Base-by-base conservation (phyloP, 2,113 vertebrate species). In the Hucho hucho region DNA sequence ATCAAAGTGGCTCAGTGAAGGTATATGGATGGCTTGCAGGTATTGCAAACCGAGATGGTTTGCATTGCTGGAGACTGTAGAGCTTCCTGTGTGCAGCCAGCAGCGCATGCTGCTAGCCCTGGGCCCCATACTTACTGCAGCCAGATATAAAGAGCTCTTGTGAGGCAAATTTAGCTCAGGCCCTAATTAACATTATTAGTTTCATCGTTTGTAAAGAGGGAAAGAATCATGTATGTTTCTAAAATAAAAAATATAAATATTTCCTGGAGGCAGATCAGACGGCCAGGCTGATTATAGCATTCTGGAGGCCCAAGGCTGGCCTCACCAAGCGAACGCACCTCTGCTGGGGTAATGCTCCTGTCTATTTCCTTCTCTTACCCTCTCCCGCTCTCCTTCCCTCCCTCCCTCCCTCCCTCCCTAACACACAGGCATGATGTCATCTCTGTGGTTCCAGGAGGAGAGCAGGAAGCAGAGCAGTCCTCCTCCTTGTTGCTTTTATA, bases 141-240 rank as follows among this genome's bases (percentile, higher is more conserved):
- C 59, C 64, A 70, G 72, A 32, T 71, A 81, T 64, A 67, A 80
- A 86, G 67, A 56, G 20, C 29, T 77, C 70, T 71, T 82, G 82
- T 68, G 72, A 81, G 53, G 75, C 59, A 66, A 66, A 75, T 80
- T 26, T 20, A 49, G 80, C 58, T 77, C 58, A 14, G 69, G 69
- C 5, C 79, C 78, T 86, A 76, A 86, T 87, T 83, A 64, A 84
- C 70, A 78, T 80, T 78, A 79, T 77, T 80, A 32, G 64, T 77
- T 79, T 78, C 72, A 78, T 82, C 80, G 32, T 84, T 84, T 87
- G 53, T 72, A 25, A 26, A 66, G 71, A 69, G 37, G 26, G 58
- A 58, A 14, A 32, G 22, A 71, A 72, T 68, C 64, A 74, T 79
- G 58, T 64, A 82, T 58, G 71, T 76, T 80, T 70, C 65, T 75